Evolutionary conservation across 1,140 invertebrate species (phyloP).

Genomic region (Melanaphis sacchari): DNA sequence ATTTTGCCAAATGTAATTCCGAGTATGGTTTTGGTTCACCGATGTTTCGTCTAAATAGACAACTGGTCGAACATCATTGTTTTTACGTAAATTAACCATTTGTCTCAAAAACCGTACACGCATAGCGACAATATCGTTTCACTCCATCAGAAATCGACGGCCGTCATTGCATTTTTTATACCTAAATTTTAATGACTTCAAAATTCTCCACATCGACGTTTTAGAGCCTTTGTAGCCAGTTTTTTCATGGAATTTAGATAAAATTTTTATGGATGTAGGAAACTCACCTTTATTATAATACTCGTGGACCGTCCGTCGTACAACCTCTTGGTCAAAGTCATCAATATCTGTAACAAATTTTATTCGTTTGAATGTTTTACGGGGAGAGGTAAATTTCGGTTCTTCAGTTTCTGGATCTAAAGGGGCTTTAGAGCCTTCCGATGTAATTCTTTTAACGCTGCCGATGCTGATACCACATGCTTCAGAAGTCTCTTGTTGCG

Average conservation of each 20-base stretch:
- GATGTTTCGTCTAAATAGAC: not conserved
- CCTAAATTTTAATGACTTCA: not conserved
- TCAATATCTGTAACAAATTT: not conserved
- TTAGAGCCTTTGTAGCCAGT: not conserved
- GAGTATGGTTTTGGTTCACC: no score
- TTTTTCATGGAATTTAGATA: not conserved
- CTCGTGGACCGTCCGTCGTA: not conserved
- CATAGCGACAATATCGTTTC: not conserved
- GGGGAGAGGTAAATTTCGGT: not conserved
- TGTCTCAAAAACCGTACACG: not conserved
- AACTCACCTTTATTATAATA: not conserved
- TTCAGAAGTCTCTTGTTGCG: not conserved
- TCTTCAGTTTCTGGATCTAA: not conserved
- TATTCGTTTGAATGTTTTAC: not conserved
- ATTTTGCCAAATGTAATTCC: no score
- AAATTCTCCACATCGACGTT: not conserved
- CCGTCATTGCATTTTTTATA: not conserved
- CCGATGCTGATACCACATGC: not conserved
- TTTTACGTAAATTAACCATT: not conserved
- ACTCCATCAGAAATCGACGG: not conserved
- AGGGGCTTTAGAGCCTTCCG: not conserved
- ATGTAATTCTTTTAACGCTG: not conserved
- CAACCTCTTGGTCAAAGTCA: not conserved
- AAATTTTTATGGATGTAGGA: not conserved
- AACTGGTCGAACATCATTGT: not conserved